Percentiles rank a stretch among this genome's conserved stretches.
These are phyloP conservation scores for Oryzias sinensis DNA, from an alignment of 2,797 vertebrate genomes.

Conservation along the genomic window DNA sequence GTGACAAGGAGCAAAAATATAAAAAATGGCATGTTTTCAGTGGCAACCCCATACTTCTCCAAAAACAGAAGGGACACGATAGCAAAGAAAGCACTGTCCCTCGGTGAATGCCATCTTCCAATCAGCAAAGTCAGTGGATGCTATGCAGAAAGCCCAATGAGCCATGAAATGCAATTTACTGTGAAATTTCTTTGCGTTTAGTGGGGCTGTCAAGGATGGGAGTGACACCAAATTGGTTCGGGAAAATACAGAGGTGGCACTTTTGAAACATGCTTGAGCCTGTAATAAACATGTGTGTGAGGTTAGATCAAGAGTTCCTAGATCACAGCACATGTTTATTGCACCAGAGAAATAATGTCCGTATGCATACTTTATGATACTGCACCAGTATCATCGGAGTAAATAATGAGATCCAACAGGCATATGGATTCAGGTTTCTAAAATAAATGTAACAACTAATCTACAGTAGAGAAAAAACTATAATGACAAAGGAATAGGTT, in stretches of 20 bases:
- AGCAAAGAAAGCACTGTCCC: slow-evolving; percentile 69
- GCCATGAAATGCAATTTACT: slow-evolving; percentile 48
- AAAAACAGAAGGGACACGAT: slow-evolving; percentile 65
- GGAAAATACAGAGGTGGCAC: slow-evolving; percentile 99
- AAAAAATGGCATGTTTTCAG: slow-evolving; percentile 99
- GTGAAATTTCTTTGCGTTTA: slow-evolving; percentile 71
- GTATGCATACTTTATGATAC: slow-evolving; percentile 99
- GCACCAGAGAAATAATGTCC: slow-evolving; percentile 99
- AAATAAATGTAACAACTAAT: slow-evolving; percentile 95
- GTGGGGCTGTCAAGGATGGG: slow-evolving; percentile 81
- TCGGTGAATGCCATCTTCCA: slow-evolving; percentile 70
- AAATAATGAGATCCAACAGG: slow-evolving; percentile 99
- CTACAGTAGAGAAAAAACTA: slow-evolving; percentile 94
- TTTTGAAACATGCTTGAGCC: slow-evolving; percentile 99
- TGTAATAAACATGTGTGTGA: slow-evolving; percentile 99
- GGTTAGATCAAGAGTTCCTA: slow-evolving; percentile 89
- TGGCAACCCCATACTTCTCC: slow-evolving; percentile 98
- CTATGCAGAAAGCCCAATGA: slow-evolving; percentile 73
- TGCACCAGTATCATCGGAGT: slow-evolving; percentile 98
- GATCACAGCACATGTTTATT: slow-evolving; percentile 99
- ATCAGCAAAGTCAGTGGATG: slow-evolving; percentile 67
- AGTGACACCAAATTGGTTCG: slow-evolving; percentile 84
- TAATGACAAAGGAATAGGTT: slow-evolving; percentile 93
- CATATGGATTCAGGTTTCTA: slow-evolving; percentile 99
- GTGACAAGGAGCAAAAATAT: slow-evolving; percentile 99